Evolutionary conservation across 2,888 invertebrate species (phyloP).

Genomic region (Sphaerophoria taeniata): DNA sequence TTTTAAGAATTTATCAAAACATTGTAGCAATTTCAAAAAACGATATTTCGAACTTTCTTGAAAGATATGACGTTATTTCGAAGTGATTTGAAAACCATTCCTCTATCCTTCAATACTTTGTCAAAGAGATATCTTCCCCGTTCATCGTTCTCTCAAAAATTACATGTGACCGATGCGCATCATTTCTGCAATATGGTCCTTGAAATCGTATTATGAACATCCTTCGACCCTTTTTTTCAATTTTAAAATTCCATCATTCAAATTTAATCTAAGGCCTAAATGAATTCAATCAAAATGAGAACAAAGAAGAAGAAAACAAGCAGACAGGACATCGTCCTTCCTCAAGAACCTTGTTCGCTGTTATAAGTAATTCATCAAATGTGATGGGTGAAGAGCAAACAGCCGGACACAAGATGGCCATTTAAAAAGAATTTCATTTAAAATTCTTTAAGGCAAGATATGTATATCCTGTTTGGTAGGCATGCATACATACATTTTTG

Average conservation of each 20-base stretch:
- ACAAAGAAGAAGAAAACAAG: background rate
- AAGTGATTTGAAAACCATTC: slow-evolving; percentile 13
- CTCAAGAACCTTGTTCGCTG: background rate
- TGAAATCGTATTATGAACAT: background rate
- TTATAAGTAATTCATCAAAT: slow-evolving; percentile 39
- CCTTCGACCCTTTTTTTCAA: background rate
- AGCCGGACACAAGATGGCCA: background rate
- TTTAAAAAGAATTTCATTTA: slow-evolving; percentile 32
- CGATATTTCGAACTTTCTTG: too few relatives aligned
- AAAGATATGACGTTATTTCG: background rate
- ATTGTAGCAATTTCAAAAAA: too few relatives aligned
- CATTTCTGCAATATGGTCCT: slow-evolving; percentile 20
- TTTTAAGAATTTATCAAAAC: too few relatives aligned
- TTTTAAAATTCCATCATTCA: slow-evolving; percentile 2
- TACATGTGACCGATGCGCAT: slow-evolving; percentile 3
- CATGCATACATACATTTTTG: background rate
- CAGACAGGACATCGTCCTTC: background rate
- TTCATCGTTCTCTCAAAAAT: background rate
- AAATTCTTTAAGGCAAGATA: slow-evolving; percentile 13
- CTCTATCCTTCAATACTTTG: slow-evolving; percentile 12
- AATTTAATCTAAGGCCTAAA: slow-evolving; percentile 15
- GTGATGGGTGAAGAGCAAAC: background rate
- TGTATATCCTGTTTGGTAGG: background rate
- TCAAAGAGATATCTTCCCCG: background rate
- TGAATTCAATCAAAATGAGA: slow-evolving; percentile 23